Evolutionary conservation across 1,140 invertebrate species (phyloP).

Genomic region (Ceratina australensis): DNA sequence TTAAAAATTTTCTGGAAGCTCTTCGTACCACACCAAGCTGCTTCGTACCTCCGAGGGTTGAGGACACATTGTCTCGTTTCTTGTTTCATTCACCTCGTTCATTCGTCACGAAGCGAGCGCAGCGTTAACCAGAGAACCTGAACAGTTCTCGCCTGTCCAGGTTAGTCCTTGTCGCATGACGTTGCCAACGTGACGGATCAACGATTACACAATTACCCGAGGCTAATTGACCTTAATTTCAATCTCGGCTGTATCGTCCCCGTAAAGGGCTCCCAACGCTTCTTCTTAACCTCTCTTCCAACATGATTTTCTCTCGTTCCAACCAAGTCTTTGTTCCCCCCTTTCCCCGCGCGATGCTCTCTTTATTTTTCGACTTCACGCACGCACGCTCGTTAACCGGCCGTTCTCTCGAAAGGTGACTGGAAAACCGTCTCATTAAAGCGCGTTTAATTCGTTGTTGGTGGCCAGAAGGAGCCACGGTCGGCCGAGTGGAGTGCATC

Average conservation of each 20-base stretch:
- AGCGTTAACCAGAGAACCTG: conserved; percentile 34
- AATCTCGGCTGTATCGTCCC: conserved; percentile 45
- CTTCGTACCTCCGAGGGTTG: too few relatives aligned
- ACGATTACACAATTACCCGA: conserved; percentile 55
- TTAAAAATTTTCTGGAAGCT: too few relatives aligned
- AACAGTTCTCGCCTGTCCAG: background rate
- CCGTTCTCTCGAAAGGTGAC: conserved; percentile 53
- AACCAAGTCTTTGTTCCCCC: background rate
- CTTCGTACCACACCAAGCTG: too few relatives aligned
- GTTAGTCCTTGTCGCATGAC: conserved; percentile 24
- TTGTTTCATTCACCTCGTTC: conserved; percentile 41
- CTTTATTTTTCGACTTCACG: conserved; percentile 58
- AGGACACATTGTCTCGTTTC: background rate
- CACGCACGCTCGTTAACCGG: conserved; percentile 55
- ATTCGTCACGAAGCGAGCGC: conserved; percentile 48
- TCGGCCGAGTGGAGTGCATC: too few relatives aligned
- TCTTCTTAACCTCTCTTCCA: background rate
- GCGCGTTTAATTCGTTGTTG: conserved; percentile 51
- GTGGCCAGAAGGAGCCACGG: background rate
- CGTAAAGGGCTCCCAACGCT: background rate
- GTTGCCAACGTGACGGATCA: conserved; percentile 51
- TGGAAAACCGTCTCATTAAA: conserved; percentile 64
- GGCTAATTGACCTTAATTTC: conserved; percentile 65
- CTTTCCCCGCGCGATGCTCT: conserved; percentile 10
- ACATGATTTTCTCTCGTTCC: background rate